Evolutionary conservation across 1,140 invertebrate species (phyloP), one percentile per base, ranked within the genome.

Genomic region (Drosophila lini): DNA sequence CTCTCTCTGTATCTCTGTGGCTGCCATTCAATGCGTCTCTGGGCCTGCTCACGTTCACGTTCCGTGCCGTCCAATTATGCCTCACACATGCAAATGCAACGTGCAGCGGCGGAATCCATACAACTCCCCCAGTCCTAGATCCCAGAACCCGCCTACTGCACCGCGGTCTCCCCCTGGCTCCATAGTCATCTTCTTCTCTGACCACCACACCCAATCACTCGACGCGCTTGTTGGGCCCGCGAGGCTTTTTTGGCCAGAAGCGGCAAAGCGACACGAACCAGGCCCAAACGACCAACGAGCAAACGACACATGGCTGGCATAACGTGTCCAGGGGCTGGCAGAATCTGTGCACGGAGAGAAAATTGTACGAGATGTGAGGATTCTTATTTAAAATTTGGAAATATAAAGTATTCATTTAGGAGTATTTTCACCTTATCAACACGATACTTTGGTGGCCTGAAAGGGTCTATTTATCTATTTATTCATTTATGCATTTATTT

Each of bases 21-120:
- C 50, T 71, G 68, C 34, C 67, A 57, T 41, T 48, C 65, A 50
- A 40, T 68, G 61, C 44, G 42, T 67, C 64, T 55, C 19, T 52
- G 42, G 57, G 44, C 34, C 28, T 34, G 67, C 64, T 52, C 56
- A 55, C 50, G 52, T 60, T 47, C 48, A 78, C 60, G 48, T 67
- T 56, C 68, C 60, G 77, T 57, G 65, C 74, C 85, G 78, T 85
- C 81, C 83, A 86, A 88, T 88, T 86, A 86, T 86, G 84, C 73
- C 84, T 50, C 80, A 82, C 83, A 89, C 84, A 88, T 89, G 84
- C 73, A 88, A 84, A 88, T 89, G 83, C 83, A 88, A 83, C 80
- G 80, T 89, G 80, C 78, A 62, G 36, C 67, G n/a, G 36, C 60
- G 50, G 52, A 10, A 47, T 40, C 28, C 53, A 60, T 53, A 53